Evolutionary conservation across 2,888 invertebrate genomes (phyloP).

Genomic region (Chrysolina haemoptera): DNA sequence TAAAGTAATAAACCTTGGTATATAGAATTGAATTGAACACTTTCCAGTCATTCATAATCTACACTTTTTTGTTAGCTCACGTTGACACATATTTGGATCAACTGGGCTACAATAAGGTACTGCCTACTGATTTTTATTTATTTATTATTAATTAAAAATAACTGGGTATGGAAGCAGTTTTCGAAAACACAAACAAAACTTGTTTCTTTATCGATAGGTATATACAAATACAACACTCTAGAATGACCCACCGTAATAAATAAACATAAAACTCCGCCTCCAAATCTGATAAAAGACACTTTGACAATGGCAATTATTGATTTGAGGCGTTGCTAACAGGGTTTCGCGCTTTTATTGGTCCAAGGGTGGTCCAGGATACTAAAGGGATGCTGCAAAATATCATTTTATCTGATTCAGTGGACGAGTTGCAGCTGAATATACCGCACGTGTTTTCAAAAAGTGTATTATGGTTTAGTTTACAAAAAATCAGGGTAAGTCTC

Average conservation of each 20-base stretch:
- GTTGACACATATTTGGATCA: too few relatives aligned
- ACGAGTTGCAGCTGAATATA: conserved; percentile 36
- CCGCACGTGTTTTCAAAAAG: conserved; percentile 21
- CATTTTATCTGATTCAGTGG: conserved; percentile 44
- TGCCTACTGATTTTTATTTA: too few relatives aligned
- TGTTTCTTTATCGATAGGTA: neutral
- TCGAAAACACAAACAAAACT: too few relatives aligned
- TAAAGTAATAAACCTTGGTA: too few relatives aligned
- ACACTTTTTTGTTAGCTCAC: too few relatives aligned
- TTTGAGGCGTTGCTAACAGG: conserved; percentile 54
- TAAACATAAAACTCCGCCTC: conserved; percentile 50
- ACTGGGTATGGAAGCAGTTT: too few relatives aligned
- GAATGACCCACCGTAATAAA: neutral
- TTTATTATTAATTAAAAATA: too few relatives aligned
- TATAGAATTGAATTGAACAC: too few relatives aligned
- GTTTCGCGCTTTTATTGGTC: conserved; percentile 54
- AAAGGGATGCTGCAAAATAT: conserved; percentile 55
- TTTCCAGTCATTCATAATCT: too few relatives aligned
- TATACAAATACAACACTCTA: neutral
- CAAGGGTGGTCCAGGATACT: conserved; percentile 55
- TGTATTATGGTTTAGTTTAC: conserved; percentile 26
- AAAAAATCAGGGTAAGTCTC: conserved; percentile 30
- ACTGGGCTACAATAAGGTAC: too few relatives aligned
- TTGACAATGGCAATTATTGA: conserved; percentile 60
- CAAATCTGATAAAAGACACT: conserved; percentile 42